Evolutionary conservation across 2,113 vertebrate genomes (phyloP).

Genomic region (Hemichromis elongatus): DNA sequence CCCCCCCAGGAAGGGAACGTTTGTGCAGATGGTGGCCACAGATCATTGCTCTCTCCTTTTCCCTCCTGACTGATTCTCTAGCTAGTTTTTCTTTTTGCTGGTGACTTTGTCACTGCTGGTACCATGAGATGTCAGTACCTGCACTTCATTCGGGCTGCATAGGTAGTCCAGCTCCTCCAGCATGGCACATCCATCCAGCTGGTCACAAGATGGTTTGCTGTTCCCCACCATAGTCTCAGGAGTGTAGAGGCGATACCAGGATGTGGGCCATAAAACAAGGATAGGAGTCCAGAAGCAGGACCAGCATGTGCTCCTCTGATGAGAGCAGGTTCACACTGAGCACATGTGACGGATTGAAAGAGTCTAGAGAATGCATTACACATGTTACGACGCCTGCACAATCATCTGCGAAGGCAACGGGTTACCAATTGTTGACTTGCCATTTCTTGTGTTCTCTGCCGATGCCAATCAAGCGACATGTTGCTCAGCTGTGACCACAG

Average conservation of each 20-base stretch:
- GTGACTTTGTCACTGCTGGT: not conserved
- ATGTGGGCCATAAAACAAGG: not conserved
- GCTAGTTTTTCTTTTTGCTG: not conserved
- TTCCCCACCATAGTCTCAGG: not conserved
- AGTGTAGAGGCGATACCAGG: not conserved
- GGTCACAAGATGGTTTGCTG: not conserved
- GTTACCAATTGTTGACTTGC: not conserved
- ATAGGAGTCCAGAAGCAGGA: not conserved
- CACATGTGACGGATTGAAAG: not conserved
- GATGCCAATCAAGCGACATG: not conserved
- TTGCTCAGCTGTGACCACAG: not conserved
- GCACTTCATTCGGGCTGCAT: not conserved
- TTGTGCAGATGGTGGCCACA: not conserved
- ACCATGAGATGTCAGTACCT: not conserved
- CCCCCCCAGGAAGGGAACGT: not conserved
- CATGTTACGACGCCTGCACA: not conserved
- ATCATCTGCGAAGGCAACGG: not conserved
- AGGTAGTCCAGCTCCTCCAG: not conserved
- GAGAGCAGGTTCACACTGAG: not conserved
- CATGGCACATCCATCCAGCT: not conserved
- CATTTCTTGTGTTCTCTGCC: not conserved
- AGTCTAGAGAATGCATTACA: not conserved
- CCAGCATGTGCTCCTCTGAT: not conserved
- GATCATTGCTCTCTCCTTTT: not conserved
- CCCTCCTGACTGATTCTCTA: not conserved